These are phyloP conservation scores for Pseudotriccus pelzelni DNA, from an alignment of 2,797 vertebrate species.

Conservation along the genomic window DNA sequence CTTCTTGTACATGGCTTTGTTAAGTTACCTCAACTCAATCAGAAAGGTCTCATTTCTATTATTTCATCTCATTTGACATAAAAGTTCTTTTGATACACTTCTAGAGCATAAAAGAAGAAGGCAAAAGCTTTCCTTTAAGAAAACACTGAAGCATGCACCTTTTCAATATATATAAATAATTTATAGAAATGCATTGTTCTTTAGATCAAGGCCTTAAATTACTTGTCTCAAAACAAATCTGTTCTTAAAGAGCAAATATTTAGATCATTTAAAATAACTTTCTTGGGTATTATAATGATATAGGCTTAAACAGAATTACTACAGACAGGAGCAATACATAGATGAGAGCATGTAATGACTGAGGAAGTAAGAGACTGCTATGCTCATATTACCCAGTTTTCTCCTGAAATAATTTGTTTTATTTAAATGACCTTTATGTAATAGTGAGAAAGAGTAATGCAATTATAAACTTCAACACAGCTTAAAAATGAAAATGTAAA, in stretches of 20 bases:
- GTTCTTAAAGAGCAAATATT: neutral
- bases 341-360: neutral
- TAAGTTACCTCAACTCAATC: slow-evolving; percentile 70
- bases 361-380: neutral
- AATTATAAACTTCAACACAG: neutral
- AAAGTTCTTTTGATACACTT: neutral
- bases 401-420: neutral
- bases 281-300: neutral
- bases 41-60: slow-evolving; percentile 41
- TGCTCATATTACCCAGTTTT: neutral
- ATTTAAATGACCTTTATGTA: neutral
- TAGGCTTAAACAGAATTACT: neutral
- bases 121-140: neutral
- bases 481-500: neutral
- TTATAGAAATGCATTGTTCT: neutral
- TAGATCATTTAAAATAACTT: neutral
- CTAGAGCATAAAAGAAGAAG: neutral
- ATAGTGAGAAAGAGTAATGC: neutral
- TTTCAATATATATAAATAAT: neutral
- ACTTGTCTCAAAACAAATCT: neutral
- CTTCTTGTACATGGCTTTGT: slow-evolving; percentile 70
- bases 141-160: neutral
- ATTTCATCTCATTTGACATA: neutral
- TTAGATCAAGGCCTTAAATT: neutral
- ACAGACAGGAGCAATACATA: neutral